These are phyloP conservation scores for Drosophila chauvacae DNA, from an alignment of 1,140 invertebrate genomes.

Conservation along the genomic window DNA sequence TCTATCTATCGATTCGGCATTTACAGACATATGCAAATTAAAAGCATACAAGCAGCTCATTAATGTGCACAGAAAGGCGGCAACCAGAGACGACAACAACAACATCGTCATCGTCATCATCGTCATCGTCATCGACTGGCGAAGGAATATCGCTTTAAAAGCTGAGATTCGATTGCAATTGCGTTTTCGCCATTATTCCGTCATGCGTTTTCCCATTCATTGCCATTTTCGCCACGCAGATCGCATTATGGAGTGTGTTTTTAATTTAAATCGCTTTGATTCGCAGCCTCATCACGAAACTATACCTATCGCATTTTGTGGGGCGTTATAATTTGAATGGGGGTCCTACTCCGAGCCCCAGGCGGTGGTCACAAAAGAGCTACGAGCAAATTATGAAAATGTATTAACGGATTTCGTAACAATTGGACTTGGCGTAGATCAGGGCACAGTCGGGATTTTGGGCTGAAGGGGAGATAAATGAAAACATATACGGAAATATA, in stretches of 20 bases:
- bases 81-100: constrained; percentile 32
- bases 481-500: neutral
- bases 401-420: neutral
- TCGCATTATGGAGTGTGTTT: constrained; percentile 6
- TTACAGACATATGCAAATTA: constrained; percentile 82
- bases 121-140: neutral
- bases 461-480: no score
- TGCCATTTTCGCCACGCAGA: constrained; percentile 15
- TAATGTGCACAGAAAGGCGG: constrained; percentile 64
- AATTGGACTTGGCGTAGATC: neutral
- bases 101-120: neutral
- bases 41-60: constrained; percentile 82
- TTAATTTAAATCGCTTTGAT: constrained; percentile 15
- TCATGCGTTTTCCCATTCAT: constrained; percentile 14
- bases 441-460: neutral
- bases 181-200: constrained; percentile 9
- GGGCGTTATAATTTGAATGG: neutral
- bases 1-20: constrained; percentile 78
- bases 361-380: neutral
- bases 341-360: neutral
- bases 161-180: constrained; percentile 16
- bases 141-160: constrained; percentile 17
- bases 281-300: neutral
- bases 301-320: constrained; percentile 1
- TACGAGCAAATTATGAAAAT: neutral